phyloP scores from a whole-genome alignment of 2,113 vertebrate genomes.

The Columbina picui region DNA sequence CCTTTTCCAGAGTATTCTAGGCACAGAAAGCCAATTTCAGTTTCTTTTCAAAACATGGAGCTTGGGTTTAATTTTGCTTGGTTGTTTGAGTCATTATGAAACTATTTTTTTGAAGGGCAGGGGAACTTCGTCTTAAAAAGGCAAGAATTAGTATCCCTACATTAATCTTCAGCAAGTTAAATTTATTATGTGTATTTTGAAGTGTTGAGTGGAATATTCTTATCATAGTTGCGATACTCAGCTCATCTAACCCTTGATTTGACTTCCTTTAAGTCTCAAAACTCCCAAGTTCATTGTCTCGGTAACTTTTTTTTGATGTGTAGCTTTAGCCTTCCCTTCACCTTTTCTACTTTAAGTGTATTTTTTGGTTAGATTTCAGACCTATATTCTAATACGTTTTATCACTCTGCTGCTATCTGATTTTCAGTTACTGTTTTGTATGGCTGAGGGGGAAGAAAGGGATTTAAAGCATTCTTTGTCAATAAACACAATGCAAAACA shows the following conservation, averaged over 20 bases:
- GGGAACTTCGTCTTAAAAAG: neutral
- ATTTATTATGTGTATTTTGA: neutral
- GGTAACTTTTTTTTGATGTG: neutral
- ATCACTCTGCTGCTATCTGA: neutral
- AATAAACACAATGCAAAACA: slow-evolving; percentile 37
- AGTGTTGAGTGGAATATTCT: neutral
- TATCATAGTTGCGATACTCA: neutral
- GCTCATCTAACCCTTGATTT: neutral
- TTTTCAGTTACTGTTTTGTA: slow-evolving; percentile 18
- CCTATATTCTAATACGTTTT: neutral
- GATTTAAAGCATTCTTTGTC: slow-evolving; percentile 6
- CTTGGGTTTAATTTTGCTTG: neutral
- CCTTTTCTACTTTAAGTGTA: neutral
- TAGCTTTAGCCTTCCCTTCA: neutral
- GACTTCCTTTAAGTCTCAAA: neutral
- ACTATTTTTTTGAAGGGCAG: neutral
- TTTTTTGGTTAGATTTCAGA: neutral
- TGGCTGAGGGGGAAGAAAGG: neutral
- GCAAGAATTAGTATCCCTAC: neutral
- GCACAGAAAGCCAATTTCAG: neutral
- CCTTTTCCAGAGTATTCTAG: neutral
- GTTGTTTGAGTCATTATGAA: neutral
- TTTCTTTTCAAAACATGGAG: neutral
- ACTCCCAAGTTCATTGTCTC: neutral
- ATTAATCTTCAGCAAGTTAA: neutral